A percentile compares a stretch with the other conserved stretches of the same genome.
Evolutionary conservation across 2,797 vertebrate genomes (phyloP).

Genomic region (Acanthurus leucopareius): DNA sequence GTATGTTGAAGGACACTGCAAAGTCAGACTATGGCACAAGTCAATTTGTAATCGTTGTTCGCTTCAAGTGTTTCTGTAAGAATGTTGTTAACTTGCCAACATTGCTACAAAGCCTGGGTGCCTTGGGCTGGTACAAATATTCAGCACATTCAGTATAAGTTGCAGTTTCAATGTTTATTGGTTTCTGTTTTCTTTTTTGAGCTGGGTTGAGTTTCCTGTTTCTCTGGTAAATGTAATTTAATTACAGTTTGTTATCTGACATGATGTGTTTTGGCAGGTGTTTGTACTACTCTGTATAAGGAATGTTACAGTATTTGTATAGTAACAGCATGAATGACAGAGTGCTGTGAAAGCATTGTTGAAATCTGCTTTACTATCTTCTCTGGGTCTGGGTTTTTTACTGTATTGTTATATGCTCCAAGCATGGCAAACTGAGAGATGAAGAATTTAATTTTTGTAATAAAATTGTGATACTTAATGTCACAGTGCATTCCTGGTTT

Average conservation of each 20-base stretch:
- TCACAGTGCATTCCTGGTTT: slow-evolving; percentile 65
- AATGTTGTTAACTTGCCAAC: slow-evolving; percentile 88
- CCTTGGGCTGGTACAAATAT: slow-evolving; percentile 89
- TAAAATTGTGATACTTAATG: slow-evolving; percentile 89
- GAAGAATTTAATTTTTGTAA: slow-evolving; percentile 90
- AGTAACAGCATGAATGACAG: slow-evolving; percentile 86
- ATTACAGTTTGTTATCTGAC: slow-evolving; percentile 79
- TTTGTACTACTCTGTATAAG: slow-evolving; percentile 83
- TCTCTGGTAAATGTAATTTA: slow-evolving; percentile 82
- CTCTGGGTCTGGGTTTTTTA: slow-evolving; percentile 88
- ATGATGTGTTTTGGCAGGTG: slow-evolving; percentile 83
- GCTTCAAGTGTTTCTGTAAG: slow-evolving; percentile 85
- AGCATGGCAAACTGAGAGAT: slow-evolving; percentile 90
- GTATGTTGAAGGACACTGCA: slow-evolving; percentile 74
- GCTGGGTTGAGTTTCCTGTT: slow-evolving; percentile 72
- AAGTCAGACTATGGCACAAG: slow-evolving; percentile 75
- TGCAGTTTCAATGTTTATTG: slow-evolving; percentile 75
- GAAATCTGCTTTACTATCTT: slow-evolving; percentile 85
- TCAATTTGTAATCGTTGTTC: slow-evolving; percentile 77
- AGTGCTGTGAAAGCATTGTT: slow-evolving; percentile 85
- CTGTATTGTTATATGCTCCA: slow-evolving; percentile 90
- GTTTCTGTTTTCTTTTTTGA: slow-evolving; percentile 67
- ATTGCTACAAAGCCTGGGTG: slow-evolving; percentile 89
- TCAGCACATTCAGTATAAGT: slow-evolving; percentile 80
- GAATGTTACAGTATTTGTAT: slow-evolving; percentile 86